A percentile compares a stretch with the other conserved stretches of the same genome.
Conservation (phyloP, 2,888 invertebrate species). For the Pteria penguin region DNA sequence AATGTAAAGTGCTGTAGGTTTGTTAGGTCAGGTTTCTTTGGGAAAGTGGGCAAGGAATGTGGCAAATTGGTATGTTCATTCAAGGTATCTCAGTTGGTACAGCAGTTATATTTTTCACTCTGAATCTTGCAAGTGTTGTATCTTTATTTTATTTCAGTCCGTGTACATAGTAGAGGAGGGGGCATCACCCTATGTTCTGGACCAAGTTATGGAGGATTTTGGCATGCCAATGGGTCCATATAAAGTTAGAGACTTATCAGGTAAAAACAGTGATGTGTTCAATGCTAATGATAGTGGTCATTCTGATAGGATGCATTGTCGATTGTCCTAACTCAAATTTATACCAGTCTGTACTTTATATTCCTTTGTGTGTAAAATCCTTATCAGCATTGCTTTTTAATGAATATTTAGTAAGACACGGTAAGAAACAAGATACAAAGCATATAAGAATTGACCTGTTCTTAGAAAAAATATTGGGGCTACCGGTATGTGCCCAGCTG, state of each 20-base stretch:
- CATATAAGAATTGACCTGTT: no score
- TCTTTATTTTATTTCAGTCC: constrained; percentile 55
- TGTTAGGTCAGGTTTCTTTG: not conserved
- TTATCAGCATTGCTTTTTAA: no score
- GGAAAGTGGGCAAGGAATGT: not conserved
- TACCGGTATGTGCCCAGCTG: no score
- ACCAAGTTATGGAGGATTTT: constrained; percentile 69
- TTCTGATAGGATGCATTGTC: no score
- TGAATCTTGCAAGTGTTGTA: not conserved
- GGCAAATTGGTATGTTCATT: not conserved
- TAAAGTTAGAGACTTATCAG: constrained; percentile 71
- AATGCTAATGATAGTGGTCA: no score
- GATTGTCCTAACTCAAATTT: no score
- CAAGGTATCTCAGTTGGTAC: not conserved
- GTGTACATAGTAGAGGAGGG: constrained; percentile 74
- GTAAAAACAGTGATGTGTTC: no score
- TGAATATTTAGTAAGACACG: no score
- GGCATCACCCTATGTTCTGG: constrained; percentile 63
- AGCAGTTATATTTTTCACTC: not conserved
- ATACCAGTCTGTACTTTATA: no score
- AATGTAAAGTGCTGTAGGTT: not conserved
- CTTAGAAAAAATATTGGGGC: no score
- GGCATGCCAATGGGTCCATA: constrained; percentile 74
- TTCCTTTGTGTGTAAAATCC: no score
- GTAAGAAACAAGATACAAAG: no score